Conservation (phyloP, 2,888 invertebrate genomes). For the Hemistola chrysoprasaria region DNA sequence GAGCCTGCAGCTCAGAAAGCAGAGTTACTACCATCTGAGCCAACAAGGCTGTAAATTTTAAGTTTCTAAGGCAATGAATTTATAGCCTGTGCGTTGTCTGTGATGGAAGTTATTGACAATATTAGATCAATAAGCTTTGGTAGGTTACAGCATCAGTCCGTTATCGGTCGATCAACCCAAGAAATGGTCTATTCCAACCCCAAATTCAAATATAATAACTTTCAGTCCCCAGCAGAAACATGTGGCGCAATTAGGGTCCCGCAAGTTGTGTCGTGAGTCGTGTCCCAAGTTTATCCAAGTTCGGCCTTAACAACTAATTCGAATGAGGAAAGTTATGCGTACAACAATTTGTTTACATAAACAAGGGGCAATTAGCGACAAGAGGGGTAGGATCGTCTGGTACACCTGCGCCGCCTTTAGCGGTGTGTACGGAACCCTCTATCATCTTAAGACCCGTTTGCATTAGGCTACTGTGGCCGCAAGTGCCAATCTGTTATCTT, state of each 20-base stretch:
- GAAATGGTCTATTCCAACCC: neutral
- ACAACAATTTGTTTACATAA: slow-evolving; percentile 71
- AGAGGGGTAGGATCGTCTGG: slow-evolving; percentile 45
- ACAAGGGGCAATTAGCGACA: slow-evolving; percentile 67
- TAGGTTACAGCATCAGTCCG: no score
- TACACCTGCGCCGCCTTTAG: slow-evolving; percentile 57
- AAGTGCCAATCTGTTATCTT: slow-evolving; percentile 26
- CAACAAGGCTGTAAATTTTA: no score
- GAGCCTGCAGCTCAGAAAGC: no score
- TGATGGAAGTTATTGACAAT: no score
- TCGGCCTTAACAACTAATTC: slow-evolving; percentile 35
- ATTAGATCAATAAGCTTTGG: no score
- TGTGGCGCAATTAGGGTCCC: slow-evolving; percentile 30
- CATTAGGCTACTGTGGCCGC: slow-evolving; percentile 14
- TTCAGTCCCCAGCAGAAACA: slow-evolving; percentile 19
- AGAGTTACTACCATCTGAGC: no score
- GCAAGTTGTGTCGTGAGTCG: slow-evolving; percentile 29
- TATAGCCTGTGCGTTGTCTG: no score
- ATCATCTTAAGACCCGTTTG: slow-evolving; percentile 21
- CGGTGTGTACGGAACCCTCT: slow-evolving; percentile 28
- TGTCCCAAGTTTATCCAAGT: slow-evolving; percentile 32
- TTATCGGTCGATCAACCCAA: no score
- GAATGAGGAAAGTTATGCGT: slow-evolving; percentile 53
- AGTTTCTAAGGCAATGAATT: no score
- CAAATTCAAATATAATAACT: slow-evolving; percentile 13